phyloP scores from a whole-genome alignment of 2,113 vertebrate species.

The Dipodomys ordii region DNA sequence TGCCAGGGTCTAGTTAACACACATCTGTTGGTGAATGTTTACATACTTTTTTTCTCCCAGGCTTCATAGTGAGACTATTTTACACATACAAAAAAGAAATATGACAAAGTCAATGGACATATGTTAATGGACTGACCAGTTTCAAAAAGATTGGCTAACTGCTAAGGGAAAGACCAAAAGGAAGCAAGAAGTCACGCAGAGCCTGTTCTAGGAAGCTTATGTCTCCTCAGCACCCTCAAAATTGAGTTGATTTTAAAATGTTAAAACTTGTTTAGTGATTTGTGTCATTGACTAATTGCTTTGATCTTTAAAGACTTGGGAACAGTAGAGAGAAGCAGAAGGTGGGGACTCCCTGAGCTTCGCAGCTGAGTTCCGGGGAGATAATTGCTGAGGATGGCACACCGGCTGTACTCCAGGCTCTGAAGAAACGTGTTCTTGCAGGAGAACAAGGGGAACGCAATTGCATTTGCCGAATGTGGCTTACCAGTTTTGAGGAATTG shows the following conservation, averaged over 20 bases:
- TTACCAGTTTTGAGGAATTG: background rate
- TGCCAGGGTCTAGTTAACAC: background rate
- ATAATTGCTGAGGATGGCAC: background rate
- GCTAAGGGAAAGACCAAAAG: background rate
- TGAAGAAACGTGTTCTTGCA: background rate
- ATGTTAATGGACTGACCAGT: background rate
- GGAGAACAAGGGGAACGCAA: background rate
- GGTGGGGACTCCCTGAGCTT: background rate
- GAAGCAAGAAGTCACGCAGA: background rate
- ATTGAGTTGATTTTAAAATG: constrained; percentile 54
- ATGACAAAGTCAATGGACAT: background rate
- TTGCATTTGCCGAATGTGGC: background rate
- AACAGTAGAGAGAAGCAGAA: constrained; percentile 42
- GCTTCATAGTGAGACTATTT: background rate
- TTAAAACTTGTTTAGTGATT: constrained; percentile 65
- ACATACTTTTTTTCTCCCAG: background rate
- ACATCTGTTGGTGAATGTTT: background rate
- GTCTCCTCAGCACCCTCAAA: background rate
- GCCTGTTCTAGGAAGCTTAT: background rate
- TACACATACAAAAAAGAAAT: background rate
- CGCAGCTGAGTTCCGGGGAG: background rate
- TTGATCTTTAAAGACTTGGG: constrained; percentile 59
- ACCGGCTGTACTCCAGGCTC: background rate
- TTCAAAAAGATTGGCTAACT: background rate
- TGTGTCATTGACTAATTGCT: constrained; percentile 61